A percentile compares a stretch with the other conserved stretches of the same genome.
These are phyloP conservation scores for Thaumetopoea pityocampa DNA, from an alignment of 1,140 invertebrate genomes.

Conservation along the genomic window DNA sequence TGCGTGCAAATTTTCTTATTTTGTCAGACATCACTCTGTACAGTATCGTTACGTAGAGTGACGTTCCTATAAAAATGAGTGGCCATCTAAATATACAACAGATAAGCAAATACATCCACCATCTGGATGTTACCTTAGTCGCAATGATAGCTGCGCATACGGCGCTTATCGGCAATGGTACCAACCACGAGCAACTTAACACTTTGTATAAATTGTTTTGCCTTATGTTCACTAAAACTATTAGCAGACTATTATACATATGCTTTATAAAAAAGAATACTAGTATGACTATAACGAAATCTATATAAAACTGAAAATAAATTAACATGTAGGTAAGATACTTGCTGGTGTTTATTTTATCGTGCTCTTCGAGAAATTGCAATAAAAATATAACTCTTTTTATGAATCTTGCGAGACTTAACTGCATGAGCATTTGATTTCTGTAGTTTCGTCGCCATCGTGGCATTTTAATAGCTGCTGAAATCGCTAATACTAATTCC, in stretches of 20 bases:
- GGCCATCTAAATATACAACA: conserved; percentile 52
- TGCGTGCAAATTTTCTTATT: conserved; percentile 50
- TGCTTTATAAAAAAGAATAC: conserved; percentile 60
- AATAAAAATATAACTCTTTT: conserved; percentile 42
- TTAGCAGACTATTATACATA: conserved; percentile 60
- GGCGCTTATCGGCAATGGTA: conserved; percentile 40
- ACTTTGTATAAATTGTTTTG: conserved; percentile 43
- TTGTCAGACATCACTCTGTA: conserved; percentile 48
- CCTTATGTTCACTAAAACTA: conserved; percentile 52
- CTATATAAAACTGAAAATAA: conserved; percentile 45
- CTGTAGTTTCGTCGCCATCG: conserved; percentile 57
- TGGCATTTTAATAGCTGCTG: conserved; percentile 43
- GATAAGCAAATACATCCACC: conserved; percentile 39
- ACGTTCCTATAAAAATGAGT: conserved; percentile 45
- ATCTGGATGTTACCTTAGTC: conserved; percentile 22
- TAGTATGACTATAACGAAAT: conserved; percentile 53
- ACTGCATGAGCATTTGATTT: conserved; percentile 64
- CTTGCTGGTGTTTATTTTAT: conserved; percentile 6
- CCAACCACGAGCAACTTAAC: conserved; percentile 42
- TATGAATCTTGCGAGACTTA: conserved; percentile 48
- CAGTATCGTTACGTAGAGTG: conserved; percentile 41
- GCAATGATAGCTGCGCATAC: conserved; percentile 26
- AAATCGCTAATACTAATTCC: conserved; percentile 41
- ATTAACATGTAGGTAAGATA: conserved; percentile 18
- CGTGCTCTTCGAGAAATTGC: conserved; percentile 32